phyloP scores from a whole-genome alignment of 1,140 invertebrate genomes.

The Latrodectus geometricus region DNA sequence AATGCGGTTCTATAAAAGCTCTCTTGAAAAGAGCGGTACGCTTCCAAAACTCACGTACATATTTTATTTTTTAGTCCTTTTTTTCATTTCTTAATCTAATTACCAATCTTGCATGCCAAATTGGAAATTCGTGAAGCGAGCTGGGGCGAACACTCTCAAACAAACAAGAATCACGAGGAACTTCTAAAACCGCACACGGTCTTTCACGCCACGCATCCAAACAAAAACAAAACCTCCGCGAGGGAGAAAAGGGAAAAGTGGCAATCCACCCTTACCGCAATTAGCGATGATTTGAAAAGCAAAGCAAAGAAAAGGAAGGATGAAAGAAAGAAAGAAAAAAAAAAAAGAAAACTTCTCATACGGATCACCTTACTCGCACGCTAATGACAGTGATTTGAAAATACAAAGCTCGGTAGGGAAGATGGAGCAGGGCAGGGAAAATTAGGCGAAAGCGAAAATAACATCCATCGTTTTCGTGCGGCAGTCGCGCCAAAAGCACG shows the following conservation, averaged over 20 bases:
- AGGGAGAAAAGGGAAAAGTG: not conserved
- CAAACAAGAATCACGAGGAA: not conserved
- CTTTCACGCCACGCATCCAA: not conserved
- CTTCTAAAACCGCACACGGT: not conserved
- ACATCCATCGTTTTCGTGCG: not conserved
- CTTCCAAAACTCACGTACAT: too few species aligned
- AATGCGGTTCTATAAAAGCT: too few species aligned
- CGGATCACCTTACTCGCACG: slow-evolving; percentile 20
- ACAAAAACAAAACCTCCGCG: not conserved
- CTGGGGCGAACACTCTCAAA: not conserved
- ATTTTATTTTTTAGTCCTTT: too few species aligned
- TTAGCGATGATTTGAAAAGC: slow-evolving; percentile 16
- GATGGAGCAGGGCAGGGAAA: not conserved
- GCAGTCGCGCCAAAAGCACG: slow-evolving; percentile 7
- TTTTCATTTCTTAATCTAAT: not conserved
- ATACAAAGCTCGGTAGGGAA: not conserved
- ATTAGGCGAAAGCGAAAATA: slow-evolving; percentile 14
- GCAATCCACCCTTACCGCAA: slow-evolving; percentile 33
- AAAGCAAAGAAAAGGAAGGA: slow-evolving; percentile 1
- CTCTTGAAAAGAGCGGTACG: too few species aligned
- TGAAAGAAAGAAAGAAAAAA: not conserved
- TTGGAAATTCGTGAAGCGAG: not conserved
- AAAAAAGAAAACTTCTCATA: slow-evolving; percentile 4
- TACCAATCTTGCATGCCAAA: not conserved
- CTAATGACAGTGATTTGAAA: slow-evolving; percentile 48